Percentiles rank a stretch among this genome's conserved stretches.
These are phyloP conservation scores for Cotesia congregata DNA, from an alignment of 2,888 invertebrate species.

Conservation along the genomic window DNA sequence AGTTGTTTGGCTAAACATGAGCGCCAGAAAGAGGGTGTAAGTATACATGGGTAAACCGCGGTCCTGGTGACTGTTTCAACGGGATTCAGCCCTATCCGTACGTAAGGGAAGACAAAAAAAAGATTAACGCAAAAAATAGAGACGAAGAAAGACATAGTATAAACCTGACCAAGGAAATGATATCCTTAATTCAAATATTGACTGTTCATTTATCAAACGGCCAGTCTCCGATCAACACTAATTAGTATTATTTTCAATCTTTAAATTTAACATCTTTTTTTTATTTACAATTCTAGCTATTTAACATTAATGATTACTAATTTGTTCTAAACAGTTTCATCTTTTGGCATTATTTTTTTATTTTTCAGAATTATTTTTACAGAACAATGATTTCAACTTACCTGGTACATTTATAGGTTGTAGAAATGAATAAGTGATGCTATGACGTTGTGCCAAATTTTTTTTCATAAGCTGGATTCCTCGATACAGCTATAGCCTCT, in stretches of 20 bases:
- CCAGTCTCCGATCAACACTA: conserved; percentile 57
- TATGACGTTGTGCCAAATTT: not conserved
- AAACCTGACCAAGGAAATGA: conserved; percentile 42
- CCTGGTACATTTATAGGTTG: not conserved
- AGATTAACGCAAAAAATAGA: conserved; percentile 34
- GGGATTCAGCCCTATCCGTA: conserved; percentile 32
- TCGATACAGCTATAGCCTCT: not conserved
- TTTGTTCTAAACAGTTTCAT: not conserved
- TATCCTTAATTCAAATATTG: conserved; percentile 63
- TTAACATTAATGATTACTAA: no score
- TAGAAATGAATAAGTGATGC: not conserved
- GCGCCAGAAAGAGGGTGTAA: conserved; percentile 37
- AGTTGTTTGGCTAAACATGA: conserved; percentile 58
- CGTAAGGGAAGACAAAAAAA: conserved; percentile 45
- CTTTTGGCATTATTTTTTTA: not conserved
- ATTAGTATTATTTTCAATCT: conserved; percentile 55
- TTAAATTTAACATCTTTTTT: conserved; percentile 39
- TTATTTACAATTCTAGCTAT: not conserved
- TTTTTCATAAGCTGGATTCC: not conserved
- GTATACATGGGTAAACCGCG: conserved; percentile 39
- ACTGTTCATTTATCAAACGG: conserved; percentile 64
- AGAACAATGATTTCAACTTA: no score
- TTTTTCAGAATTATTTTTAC: no score
- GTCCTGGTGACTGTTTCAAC: conserved; percentile 32
- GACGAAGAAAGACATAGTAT: conserved; percentile 42